A percentile compares a stretch with the other conserved stretches of the same genome.
These are phyloP conservation scores for Alosa sapidissima DNA, from an alignment of 2,797 vertebrate genomes.

Conservation along the genomic window DNA sequence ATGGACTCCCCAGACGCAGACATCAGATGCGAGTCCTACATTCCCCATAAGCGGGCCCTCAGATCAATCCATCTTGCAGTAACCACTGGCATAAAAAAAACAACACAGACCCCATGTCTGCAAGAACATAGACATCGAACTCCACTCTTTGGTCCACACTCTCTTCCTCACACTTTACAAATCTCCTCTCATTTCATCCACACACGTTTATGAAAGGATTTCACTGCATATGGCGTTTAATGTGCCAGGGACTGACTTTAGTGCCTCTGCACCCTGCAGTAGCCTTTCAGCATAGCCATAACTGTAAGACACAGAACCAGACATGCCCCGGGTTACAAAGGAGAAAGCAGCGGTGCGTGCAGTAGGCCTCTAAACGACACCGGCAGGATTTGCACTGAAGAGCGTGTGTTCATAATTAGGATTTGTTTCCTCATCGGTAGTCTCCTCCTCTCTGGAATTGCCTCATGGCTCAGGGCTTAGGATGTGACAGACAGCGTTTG, in stretches of 20 bases:
- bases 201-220: background rate
- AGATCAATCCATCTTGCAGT: too few relatives aligned
- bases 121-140: background rate
- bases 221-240: background rate
- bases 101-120: background rate
- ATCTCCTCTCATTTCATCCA: background rate
- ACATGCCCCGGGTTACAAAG: background rate
- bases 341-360: too few relatives aligned
- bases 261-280: background rate
- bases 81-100: background rate
- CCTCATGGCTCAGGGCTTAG: background rate
- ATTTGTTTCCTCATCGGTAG: background rate
- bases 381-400: background rate
- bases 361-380: background rate
- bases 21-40: slow-evolving; percentile 27
- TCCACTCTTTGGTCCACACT: background rate
- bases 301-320: background rate
- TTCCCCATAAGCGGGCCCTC: background rate
- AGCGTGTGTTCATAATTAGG: background rate
- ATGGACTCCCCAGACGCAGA: slow-evolving; percentile 29
- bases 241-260: background rate
- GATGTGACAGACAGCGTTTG: background rate
- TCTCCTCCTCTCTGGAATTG: background rate
- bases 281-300: background rate
- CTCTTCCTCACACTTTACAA: slow-evolving; percentile 4